A percentile compares a stretch with the other conserved stretches of the same genome.
phyloP scores from a whole-genome alignment of 2,113 vertebrate genomes.

The Gambusia holbrooki region DNA sequence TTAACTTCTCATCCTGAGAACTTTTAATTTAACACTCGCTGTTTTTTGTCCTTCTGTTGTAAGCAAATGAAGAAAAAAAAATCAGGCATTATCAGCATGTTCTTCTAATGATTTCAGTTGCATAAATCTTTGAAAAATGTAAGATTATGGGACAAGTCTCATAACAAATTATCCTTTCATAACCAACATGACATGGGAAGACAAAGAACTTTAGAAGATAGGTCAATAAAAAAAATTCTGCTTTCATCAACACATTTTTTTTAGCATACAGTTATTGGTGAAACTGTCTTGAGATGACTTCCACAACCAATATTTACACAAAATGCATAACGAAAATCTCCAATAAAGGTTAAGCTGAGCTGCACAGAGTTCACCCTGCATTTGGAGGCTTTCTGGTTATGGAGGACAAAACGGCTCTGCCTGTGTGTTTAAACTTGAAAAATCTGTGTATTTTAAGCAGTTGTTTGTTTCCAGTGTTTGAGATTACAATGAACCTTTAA shows the following conservation, averaged over 20 bases:
- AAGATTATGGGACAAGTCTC: neutral
- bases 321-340: neutral
- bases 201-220: neutral
- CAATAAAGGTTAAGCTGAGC: neutral
- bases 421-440: too few species aligned
- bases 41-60: neutral
- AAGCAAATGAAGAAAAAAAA: neutral
- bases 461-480: too few species aligned
- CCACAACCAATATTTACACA: too few species aligned
- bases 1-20: neutral
- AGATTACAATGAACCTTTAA: too few species aligned
- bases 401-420: neutral
- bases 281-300: neutral
- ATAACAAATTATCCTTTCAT: neutral
- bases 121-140: neutral
- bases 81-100: neutral
- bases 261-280: neutral
- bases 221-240: neutral
- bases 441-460: too few species aligned
- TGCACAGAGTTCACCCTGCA: neutral
- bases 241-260: neutral
- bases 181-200: neutral
- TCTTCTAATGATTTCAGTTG: neutral
- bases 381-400: neutral
- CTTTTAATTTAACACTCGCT: neutral